Base-by-base conservation (phyloP, 92 coral and sea anemone genomes). In the Phenganax subtilis region DNA sequence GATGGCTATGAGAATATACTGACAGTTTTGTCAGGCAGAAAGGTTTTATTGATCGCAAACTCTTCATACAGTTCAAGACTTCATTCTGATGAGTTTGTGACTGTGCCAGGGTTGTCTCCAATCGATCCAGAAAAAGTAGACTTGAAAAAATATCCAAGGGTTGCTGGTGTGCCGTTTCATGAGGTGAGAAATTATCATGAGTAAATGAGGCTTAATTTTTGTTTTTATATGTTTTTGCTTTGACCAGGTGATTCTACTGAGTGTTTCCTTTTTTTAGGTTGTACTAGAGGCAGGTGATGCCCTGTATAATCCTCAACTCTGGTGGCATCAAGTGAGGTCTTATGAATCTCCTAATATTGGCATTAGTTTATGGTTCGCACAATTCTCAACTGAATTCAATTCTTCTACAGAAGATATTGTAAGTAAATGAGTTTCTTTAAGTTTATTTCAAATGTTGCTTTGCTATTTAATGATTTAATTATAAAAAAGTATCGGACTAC, bases 301-400 rank as follows among this genome's bases (percentile, higher is more conserved):
- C 70, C 87, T 94, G 53, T 94, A 94, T 60, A 94, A 90, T 20
- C 98, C 98, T 27, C 96, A 92, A 65, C 85, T 89, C 10, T 94
- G 98, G 98, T 94, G 98, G 98, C 98, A 94, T 76, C 98, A 94
- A 82, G 98, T 94, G 0, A 84, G 98, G 54, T 94, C 98, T 55
- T 90, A 84, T 76, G 88, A 92, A 30, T 94, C 92, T 55, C 98
- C 98, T 63, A 94, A 94, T 85, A 94, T 94, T 86, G 98, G 91
- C 31, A 88, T 94, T 74, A 89, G 97, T 27, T 80, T 94, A 51
- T 94, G 98, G 98, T 94, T 94, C 81, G 90, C 87, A 31, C 91
- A 88, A 54, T 94, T 94, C 67, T 81, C 87, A 54, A 88, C 85
- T 8, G 75, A 80, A 63, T 86, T 79, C 55, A 80, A 66, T 47